Evolutionary conservation across 2,797 vertebrate species (phyloP), one percentile per base, ranked within the genome.

Genomic region (Enteromius unitaeniatus): DNA sequence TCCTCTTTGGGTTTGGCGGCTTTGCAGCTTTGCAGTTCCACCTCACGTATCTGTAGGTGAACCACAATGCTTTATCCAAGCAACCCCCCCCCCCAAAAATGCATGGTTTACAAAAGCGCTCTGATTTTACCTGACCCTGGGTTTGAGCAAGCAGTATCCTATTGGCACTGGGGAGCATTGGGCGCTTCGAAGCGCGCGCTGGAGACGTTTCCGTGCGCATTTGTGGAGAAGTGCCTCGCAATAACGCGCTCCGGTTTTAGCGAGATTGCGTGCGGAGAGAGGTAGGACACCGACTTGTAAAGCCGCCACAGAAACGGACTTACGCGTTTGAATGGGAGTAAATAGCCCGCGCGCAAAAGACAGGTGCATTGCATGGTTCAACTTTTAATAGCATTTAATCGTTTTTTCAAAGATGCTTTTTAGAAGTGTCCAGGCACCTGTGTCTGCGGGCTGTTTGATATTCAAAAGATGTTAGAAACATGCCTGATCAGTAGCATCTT

Each of bases 11-110:
- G 91, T 86, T 93, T 97, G 96, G 96, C 94, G 87, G 86, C 64
- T 81, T 89, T 93, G 95, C 93, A 95, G 92, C 95, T 96, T 96
- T 96, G 94, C 94, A 93, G 95, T 64, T 83, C 60, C 45, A 78
- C 74, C 95, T 91, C 94, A 87, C 83, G 88, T 86, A 88, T 89
- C 88, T 90, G 89, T 88, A 85, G 86, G 89, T 74, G 70, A 82
- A 82, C 70, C 79, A 65, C 75, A 64, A 37, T 64, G 77, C 69
- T 72, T 68, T 75, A 78, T 87, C 75, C 78, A 78, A 72, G 37
- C 47, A 23, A 78, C 28, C 53, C 40, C 34, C 9, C 73, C 28
- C 53, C 40, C 34, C 9, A 42, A 75, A 53, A 34, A 28, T 85
- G 86, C 82, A 88, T 67, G 84, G 86, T 85, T 88, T 78, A 70